Percentiles rank a stretch among this genome's conserved stretches.
Evolutionary conservation across 1,140 invertebrate genomes (phyloP).

Genomic region (Drosophila orosa): DNA sequence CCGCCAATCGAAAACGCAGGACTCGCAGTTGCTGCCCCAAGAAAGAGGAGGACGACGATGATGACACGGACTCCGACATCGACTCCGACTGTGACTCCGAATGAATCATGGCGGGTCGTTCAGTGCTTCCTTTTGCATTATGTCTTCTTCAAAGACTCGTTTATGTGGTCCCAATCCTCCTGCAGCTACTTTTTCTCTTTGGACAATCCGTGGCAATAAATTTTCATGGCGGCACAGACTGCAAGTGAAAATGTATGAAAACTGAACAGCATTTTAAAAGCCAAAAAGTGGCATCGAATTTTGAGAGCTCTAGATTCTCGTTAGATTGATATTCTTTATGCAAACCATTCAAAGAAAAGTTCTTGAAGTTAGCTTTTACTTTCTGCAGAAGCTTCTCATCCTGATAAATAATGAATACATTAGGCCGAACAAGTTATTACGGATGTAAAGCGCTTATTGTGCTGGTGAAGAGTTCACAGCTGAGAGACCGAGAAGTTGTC

Average conservation of each 20-base stretch:
- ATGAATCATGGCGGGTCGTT: conserved; percentile 14
- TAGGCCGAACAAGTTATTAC: conserved; percentile 11
- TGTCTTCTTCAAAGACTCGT: conserved; percentile 13
- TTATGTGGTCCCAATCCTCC: background rate
- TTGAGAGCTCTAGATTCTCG: background rate
- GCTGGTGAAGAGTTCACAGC: conserved; percentile 4
- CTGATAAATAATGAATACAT: conserved; percentile 10
- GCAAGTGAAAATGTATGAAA: background rate
- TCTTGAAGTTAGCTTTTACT: background rate
- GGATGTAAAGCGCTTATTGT: conserved; percentile 13
- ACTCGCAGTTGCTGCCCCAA: background rate
- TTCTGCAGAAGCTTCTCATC: background rate
- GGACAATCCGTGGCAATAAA: conserved; percentile 30
- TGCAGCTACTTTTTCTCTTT: conserved; percentile 4
- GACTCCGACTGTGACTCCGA: background rate
- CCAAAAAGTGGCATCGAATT: background rate
- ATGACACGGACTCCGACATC: too few species aligned
- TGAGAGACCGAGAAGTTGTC: background rate
- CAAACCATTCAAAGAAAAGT: background rate
- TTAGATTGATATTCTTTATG: background rate
- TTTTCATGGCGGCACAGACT: background rate
- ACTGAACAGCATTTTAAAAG: background rate
- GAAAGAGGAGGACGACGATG: background rate
- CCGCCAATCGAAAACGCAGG: background rate
- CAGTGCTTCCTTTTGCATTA: conserved; percentile 20